Percentiles rank a stretch among this genome's conserved stretches.
Evolutionary conservation across 2,888 invertebrate genomes (phyloP).

Genomic region (Argynnis bischoffii): DNA sequence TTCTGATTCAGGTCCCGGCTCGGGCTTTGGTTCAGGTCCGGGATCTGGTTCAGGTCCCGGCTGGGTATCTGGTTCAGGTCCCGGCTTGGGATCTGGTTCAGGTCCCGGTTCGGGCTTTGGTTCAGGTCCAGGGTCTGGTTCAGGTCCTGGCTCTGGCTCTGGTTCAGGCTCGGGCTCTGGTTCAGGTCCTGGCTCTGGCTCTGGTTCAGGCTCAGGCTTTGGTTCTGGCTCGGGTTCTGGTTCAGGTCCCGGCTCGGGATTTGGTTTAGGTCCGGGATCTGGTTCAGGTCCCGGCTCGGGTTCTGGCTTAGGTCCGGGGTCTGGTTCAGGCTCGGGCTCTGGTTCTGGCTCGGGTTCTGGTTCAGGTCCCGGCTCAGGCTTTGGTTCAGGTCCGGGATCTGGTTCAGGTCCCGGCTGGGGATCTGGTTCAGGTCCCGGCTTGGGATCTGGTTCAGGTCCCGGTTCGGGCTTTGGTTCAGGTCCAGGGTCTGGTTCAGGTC

Average conservation of each 20-base stretch:
- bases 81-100: neutral
- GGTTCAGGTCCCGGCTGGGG: constrained; percentile 49
- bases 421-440: constrained; percentile 50
- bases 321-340: neutral
- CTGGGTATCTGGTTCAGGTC: constrained; percentile 57
- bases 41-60: constrained; percentile 40
- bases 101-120: neutral
- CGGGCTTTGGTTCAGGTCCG: neutral
- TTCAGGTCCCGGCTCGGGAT: constrained; percentile 2
- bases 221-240: constrained; percentile 34
- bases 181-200: constrained; percentile 60
- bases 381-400: constrained; percentile 53
- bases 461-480: neutral
- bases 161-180: constrained; percentile 58
- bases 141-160: constrained; percentile 62
- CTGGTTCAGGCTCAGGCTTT: constrained; percentile 56
- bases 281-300: neutral
- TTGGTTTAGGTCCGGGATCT: neutral
- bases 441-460: constrained; percentile 45
- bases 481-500: constrained; percentile 62
- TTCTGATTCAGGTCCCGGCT: neutral
- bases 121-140: constrained; percentile 50
- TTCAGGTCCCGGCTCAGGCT: constrained; percentile 14
- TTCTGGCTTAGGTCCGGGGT: neutral
- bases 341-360: neutral